phyloP scores from a whole-genome alignment of 2,113 vertebrate species.

The Poeciliopsis turrubarensis region DNA sequence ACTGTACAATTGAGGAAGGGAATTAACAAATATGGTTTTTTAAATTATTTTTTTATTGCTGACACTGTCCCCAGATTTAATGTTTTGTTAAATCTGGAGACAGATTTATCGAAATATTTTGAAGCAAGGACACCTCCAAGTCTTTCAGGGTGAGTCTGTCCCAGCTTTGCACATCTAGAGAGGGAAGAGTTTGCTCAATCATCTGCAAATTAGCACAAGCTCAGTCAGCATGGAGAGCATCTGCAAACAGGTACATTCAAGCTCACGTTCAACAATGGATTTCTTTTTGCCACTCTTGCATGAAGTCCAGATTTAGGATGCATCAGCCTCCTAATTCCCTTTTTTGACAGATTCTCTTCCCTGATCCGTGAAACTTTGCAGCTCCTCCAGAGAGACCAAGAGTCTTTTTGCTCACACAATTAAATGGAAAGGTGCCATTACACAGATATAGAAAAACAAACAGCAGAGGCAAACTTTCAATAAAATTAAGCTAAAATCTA shows the following conservation, averaged over 20 bases:
- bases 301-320: background rate
- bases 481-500: slow-evolving; percentile 5
- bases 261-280: background rate
- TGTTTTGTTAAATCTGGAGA: too few species aligned
- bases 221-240: background rate
- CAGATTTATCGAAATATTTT: too few species aligned
- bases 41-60: too few species aligned
- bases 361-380: background rate
- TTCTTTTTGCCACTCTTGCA: background rate
- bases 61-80: too few species aligned
- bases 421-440: background rate
- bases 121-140: slow-evolving; percentile 1
- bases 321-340: background rate
- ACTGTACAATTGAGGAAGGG: too few species aligned
- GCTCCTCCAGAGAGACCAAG: background rate
- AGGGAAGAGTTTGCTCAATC: slow-evolving; percentile 1
- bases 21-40: too few species aligned
- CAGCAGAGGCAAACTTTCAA: slow-evolving; percentile 11
- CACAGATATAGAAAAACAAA: background rate
- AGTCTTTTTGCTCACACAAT: slow-evolving; percentile 5
- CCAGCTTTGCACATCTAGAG: too few species aligned
- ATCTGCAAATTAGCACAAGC: background rate
- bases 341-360: background rate
- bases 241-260: background rate
- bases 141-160: too few species aligned